Evolutionary conservation across 2,797 vertebrate genomes (phyloP).

Genomic region (Vultur gryphus): DNA sequence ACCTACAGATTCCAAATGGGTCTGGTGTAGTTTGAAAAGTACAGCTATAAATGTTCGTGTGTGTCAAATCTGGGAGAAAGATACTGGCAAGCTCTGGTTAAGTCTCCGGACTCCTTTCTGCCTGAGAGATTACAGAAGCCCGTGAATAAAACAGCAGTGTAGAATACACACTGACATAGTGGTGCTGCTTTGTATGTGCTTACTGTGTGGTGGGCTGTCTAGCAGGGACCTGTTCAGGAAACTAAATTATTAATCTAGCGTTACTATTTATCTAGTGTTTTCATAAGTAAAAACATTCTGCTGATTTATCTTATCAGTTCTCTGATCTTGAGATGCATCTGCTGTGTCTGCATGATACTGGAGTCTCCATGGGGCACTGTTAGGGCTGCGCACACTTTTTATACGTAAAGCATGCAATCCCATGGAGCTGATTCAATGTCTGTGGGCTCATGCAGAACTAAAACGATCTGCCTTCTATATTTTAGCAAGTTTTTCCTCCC

Average conservation of each 20-base stretch:
- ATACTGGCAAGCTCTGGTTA: neutral
- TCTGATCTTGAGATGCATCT: neutral
- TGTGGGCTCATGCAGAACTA: neutral
- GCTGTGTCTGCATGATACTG: neutral
- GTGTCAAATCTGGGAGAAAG: neutral
- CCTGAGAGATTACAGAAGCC: neutral
- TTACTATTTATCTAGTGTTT: neutral
- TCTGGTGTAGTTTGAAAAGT: neutral
- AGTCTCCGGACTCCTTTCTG: neutral
- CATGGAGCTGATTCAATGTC: neutral
- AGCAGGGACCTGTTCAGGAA: neutral
- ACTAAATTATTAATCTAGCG: neutral
- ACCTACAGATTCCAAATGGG: neutral
- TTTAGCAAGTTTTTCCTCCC: neutral
- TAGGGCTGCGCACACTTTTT: neutral
- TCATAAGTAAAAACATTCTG: neutral
- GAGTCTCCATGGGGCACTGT: neutral
- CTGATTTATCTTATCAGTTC: neutral
- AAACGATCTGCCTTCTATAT: neutral
- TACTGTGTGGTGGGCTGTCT: neutral
- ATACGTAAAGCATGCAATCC: too few relatives aligned
- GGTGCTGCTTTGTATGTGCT: neutral
- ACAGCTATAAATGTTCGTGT: neutral
- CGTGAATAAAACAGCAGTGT: neutral
- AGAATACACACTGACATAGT: fast-evolving